These are phyloP conservation scores for Aphelenchoides fujianensis DNA, from an alignment of 1,140 invertebrate genomes.

Conservation along the genomic window DNA sequence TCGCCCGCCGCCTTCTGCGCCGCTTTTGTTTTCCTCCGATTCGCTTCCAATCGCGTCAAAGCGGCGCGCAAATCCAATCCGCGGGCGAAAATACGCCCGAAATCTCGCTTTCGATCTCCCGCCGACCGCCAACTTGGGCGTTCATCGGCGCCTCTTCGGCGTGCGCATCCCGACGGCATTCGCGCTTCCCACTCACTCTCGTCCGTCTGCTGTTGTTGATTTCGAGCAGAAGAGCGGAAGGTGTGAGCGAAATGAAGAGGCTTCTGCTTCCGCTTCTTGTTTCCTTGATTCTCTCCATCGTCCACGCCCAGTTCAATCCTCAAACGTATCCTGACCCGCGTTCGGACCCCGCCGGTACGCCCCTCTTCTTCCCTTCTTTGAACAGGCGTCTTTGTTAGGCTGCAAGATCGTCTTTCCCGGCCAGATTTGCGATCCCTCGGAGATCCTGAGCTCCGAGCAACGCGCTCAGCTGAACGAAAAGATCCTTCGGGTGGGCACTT, in stretches of 20 bases:
- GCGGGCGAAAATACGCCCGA: not conserved
- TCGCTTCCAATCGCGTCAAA: not conserved
- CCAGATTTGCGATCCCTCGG: slow-evolving; percentile 56
- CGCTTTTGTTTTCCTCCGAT: not conserved
- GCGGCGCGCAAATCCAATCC: not conserved
- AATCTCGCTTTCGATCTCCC: not conserved
- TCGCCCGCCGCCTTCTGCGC: too few relatives aligned
- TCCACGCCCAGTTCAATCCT: slow-evolving; percentile 48
- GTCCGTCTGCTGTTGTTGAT: too few relatives aligned
- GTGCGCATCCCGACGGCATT: too few relatives aligned
- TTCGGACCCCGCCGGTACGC: slow-evolving; percentile 32
- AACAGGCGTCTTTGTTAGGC: slow-evolving; percentile 29
- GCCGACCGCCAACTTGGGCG: not conserved
- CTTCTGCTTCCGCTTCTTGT: slow-evolving; percentile 15
- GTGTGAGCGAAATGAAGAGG: not conserved
- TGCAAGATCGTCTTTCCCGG: slow-evolving; percentile 50
- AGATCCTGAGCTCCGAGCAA: slow-evolving; percentile 58
- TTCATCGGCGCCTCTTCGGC: too few relatives aligned
- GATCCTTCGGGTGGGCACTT: slow-evolving; percentile 44
- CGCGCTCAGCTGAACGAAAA: slow-evolving; percentile 47
- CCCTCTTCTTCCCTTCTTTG: not conserved
- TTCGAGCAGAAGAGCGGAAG: too few relatives aligned
- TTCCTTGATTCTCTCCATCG: not conserved
- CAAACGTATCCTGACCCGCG: slow-evolving; percentile 59
- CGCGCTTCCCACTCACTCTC: too few relatives aligned